These are phyloP conservation scores for Drosophila mulleri DNA, from an alignment of 2,888 invertebrate species.

Conservation along the genomic window DNA sequence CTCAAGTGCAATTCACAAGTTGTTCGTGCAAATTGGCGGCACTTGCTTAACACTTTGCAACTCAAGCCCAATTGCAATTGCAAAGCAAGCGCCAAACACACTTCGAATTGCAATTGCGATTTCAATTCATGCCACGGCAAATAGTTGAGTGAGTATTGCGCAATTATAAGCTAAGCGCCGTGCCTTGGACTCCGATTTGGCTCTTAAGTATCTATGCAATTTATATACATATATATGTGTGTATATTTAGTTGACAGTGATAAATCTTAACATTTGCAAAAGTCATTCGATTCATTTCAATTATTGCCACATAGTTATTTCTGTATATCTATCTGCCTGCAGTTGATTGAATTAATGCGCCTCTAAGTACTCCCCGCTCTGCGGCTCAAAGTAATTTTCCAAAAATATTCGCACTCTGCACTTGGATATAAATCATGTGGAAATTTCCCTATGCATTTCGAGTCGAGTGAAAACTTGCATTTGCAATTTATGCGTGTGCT, in stretches of 20 bases:
- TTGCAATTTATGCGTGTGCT: constrained; percentile 19
- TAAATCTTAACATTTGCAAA: constrained; percentile 71
- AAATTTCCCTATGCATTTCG: constrained; percentile 17
- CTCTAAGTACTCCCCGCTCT: neutral
- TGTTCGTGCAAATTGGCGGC: constrained; percentile 53
- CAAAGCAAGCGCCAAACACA: constrained; percentile 39
- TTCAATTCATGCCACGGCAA: constrained; percentile 66
- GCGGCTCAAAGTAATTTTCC: neutral
- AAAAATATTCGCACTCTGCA: constrained; percentile 4
- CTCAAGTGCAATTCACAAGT: constrained; percentile 57
- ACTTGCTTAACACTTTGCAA: constrained; percentile 60
- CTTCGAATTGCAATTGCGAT: constrained; percentile 45
- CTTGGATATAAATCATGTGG: constrained; percentile 30
- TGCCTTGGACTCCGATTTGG: constrained; percentile 63
- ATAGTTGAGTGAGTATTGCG: constrained; percentile 65
- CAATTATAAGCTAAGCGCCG: constrained; percentile 65
- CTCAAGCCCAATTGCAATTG: constrained; percentile 36
- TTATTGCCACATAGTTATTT: constrained; percentile 28
- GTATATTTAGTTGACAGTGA: constrained; percentile 72
- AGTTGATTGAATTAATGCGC: constrained; percentile 4
- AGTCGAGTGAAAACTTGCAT: constrained; percentile 25
- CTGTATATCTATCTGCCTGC: neutral
- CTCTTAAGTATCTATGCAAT: constrained; percentile 69
- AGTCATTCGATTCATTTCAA: constrained; percentile 56
- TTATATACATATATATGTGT: constrained; percentile 10